Conservation (phyloP, 2,888 invertebrate species). For the Aleiodes testaceus region DNA sequence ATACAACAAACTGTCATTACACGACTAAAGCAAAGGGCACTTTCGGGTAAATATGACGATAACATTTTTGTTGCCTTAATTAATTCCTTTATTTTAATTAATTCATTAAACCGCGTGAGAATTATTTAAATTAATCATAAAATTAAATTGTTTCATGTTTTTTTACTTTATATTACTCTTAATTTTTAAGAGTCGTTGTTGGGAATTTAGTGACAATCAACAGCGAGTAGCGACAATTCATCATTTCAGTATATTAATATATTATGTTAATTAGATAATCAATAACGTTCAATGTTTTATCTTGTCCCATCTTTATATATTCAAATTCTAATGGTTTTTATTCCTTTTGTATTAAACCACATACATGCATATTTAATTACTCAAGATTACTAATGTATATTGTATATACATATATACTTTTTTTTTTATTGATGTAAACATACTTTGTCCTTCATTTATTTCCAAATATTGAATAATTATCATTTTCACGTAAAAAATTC, state of each 20-base stretch:
- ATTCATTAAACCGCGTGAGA: slow-evolving; percentile 45
- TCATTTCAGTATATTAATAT: slow-evolving; percentile 19
- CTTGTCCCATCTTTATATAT: slow-evolving; percentile 35
- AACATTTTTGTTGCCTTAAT: slow-evolving; percentile 50
- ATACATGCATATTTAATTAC: slow-evolving; percentile 51
- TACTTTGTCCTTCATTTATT: not conserved
- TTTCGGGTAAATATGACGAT: slow-evolving; percentile 61
- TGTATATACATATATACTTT: slow-evolving; percentile 51
- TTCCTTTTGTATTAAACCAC: slow-evolving; percentile 45
- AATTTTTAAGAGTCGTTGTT: slow-evolving; percentile 50
- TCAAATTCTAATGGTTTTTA: slow-evolving; percentile 35
- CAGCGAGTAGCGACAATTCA: slow-evolving; percentile 27
- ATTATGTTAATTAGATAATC: slow-evolving; percentile 33
- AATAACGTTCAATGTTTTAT: slow-evolving; percentile 45
- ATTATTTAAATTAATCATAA: slow-evolving; percentile 21
- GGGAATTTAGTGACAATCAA: slow-evolving; percentile 54
- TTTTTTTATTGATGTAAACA: slow-evolving; percentile 30
- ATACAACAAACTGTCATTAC: slow-evolving; percentile 27
- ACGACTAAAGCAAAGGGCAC: slow-evolving; percentile 56
- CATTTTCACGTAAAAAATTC: slow-evolving; percentile 34
- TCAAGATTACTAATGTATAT: slow-evolving; percentile 50
- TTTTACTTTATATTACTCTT: slow-evolving; percentile 32
- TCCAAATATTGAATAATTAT: slow-evolving; percentile 7
- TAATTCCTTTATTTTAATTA: not conserved
- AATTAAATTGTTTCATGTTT: slow-evolving; percentile 35